A percentile compares a stretch with the other conserved stretches of the same genome.
Evolutionary conservation across 2,797 vertebrate genomes (phyloP).

Genomic region (Mormyrops attenuatus): DNA sequence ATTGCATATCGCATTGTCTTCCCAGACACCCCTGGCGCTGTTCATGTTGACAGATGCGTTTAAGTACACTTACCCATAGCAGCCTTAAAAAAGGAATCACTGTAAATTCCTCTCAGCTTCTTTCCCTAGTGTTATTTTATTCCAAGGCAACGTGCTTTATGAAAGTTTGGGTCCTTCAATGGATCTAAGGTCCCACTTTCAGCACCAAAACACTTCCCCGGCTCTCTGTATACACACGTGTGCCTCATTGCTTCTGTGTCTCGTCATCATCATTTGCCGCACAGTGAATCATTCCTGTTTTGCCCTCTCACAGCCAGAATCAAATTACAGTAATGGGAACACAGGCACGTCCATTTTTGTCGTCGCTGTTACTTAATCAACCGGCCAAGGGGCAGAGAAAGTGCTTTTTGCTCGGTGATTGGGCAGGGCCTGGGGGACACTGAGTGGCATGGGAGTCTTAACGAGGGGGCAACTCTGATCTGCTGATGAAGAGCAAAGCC

Average conservation of each 20-base stretch:
- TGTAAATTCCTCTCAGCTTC: neutral
- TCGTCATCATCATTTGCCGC: neutral
- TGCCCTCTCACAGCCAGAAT: neutral
- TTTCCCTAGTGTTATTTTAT: neutral
- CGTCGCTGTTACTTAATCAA: neutral
- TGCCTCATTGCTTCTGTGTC: neutral
- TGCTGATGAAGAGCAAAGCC: neutral
- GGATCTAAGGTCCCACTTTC: neutral
- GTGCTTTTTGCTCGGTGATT: neutral
- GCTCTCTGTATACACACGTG: neutral
- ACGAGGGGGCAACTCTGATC: neutral
- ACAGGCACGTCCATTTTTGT: neutral
- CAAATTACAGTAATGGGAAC: neutral
- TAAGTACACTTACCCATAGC: neutral
- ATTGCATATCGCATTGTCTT: neutral
- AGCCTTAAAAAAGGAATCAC: neutral
- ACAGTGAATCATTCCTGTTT: neutral
- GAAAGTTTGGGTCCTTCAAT: neutral
- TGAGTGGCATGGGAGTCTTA: neutral
- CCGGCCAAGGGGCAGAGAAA: neutral
- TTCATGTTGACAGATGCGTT: neutral
- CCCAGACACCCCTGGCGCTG: neutral
- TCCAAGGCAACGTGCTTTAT: neutral
- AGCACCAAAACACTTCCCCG: neutral
- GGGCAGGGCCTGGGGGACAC: neutral